Conservation (phyloP, 2,888 invertebrate genomes). For the Spodoptera littoralis region DNA sequence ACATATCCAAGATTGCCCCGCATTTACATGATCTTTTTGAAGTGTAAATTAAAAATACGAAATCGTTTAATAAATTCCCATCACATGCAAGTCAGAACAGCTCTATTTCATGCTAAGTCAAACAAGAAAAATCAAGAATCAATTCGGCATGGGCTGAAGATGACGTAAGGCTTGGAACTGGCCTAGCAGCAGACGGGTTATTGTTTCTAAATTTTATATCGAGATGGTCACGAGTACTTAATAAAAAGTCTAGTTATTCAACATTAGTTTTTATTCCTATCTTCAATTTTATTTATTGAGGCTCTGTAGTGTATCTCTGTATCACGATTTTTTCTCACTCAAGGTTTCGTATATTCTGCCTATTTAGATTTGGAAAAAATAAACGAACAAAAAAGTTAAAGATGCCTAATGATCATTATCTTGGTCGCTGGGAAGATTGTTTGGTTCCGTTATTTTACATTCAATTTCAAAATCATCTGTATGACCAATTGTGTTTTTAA, state of each 20-base stretch:
- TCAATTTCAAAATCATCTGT: slow-evolving; percentile 15
- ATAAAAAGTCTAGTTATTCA: slow-evolving; percentile 55
- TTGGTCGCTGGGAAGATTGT: slow-evolving; percentile 19
- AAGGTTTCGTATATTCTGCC: slow-evolving; percentile 27
- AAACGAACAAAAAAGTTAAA: slow-evolving; percentile 28
- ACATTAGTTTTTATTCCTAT: slow-evolving; percentile 25
- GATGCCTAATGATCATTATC: slow-evolving; percentile 32
- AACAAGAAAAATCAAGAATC: slow-evolving; percentile 75
- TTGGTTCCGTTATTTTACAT: slow-evolving; percentile 36
- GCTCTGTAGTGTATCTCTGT: slow-evolving; percentile 2
- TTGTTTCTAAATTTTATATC: slow-evolving; percentile 60
- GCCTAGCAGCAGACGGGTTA: slow-evolving; percentile 60
- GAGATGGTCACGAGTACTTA: slow-evolving; percentile 61
- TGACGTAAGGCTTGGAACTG: slow-evolving; percentile 72
- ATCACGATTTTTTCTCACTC: slow-evolving; percentile 21
- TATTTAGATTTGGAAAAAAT: slow-evolving; percentile 13
- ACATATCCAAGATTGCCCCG: no score
- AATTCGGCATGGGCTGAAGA: slow-evolving; percentile 71
- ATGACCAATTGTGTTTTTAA: background rate
- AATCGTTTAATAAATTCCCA: slow-evolving; percentile 4
- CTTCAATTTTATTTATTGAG: slow-evolving; percentile 19
- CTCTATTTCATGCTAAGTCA: slow-evolving; percentile 60
- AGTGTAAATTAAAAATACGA: slow-evolving; percentile 4
- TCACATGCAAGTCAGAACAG: slow-evolving; percentile 35
- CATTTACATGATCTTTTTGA: no score